phyloP scores from a whole-genome alignment of 1,140 invertebrate genomes.

The Meteorus sp. region DNA sequence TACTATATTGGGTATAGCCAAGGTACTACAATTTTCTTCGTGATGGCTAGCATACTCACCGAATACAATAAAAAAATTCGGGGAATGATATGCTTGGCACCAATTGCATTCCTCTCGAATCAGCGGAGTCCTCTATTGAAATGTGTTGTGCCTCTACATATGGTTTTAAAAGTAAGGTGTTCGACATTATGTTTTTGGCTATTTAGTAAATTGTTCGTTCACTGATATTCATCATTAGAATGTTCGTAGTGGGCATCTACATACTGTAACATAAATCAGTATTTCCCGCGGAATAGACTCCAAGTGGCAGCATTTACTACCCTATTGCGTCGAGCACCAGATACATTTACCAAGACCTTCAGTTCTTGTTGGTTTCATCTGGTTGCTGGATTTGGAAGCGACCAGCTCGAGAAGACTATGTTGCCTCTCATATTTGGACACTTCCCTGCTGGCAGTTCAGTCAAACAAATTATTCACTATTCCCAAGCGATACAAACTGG shows the following conservation, averaged over 20 bases:
- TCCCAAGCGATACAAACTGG: conserved; percentile 59
- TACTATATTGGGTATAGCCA: conserved; percentile 66
- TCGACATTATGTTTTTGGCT: not conserved
- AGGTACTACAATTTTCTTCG: conserved; percentile 58
- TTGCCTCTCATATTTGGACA: conserved; percentile 67
- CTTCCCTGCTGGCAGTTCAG: conserved; percentile 73
- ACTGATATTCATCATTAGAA: conserved; percentile 30
- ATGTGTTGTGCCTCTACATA: conserved; percentile 42
- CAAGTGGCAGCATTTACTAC: conserved; percentile 46
- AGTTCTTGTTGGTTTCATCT: conserved; percentile 50
- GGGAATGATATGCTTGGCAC: conserved; percentile 67
- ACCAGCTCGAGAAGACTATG: conserved; percentile 56
- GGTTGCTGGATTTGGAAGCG: conserved; percentile 53
- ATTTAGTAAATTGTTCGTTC: conserved; percentile 20
- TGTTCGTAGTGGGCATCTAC: conserved; percentile 52
- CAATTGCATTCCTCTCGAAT: conserved; percentile 60
- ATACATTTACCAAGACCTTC: conserved; percentile 45
- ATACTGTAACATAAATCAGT: conserved; percentile 54
- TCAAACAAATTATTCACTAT: conserved; percentile 67
- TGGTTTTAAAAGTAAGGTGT: conserved; percentile 47
- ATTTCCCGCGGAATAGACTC: conserved; percentile 49
- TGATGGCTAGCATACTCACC: conserved; percentile 66
- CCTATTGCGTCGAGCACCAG: conserved; percentile 48
- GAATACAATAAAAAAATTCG: conserved; percentile 70
- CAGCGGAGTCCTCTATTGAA: conserved; percentile 52